Percentiles rank a stretch among this genome's conserved stretches.
phyloP scores from a whole-genome alignment of 2,888 invertebrate species.

The Stenchaetothrips biformis region DNA sequence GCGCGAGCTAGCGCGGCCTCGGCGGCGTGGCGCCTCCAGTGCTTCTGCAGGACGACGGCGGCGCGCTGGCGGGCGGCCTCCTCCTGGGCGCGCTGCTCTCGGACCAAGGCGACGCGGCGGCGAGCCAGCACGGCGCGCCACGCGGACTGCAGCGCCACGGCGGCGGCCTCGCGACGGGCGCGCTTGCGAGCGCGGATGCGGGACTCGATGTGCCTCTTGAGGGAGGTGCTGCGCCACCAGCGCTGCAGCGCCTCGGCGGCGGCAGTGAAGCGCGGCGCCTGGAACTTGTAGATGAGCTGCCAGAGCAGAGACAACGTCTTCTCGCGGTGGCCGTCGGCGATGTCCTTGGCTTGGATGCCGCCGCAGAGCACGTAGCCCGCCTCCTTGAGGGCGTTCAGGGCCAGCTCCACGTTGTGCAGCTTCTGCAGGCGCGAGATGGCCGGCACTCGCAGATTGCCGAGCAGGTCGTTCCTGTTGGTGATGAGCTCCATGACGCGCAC shows the following conservation, averaged over 20 bases:
- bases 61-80: neutral
- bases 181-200: conserved; percentile 27
- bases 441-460: conserved; percentile 66
- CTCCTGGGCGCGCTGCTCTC: neutral
- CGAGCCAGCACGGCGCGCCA: conserved; percentile 39
- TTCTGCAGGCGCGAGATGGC: conserved; percentile 82
- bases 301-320: conserved; percentile 82
- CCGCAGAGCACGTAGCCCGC: conserved; percentile 58
- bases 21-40: conserved; percentile 10
- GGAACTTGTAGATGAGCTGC: conserved; percentile 82
- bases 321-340: conserved; percentile 83
- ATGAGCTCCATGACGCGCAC: conserved; percentile 74
- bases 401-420: conserved; percentile 77
- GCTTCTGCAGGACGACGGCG: conserved; percentile 14
- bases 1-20: neutral
- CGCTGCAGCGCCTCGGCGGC: conserved; percentile 61
- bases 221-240: conserved; percentile 61
- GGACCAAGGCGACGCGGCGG: neutral
- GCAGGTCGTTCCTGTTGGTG: conserved; percentile 58
- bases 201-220: conserved; percentile 47
- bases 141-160: conserved; percentile 42
- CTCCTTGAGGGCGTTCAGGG: conserved; percentile 60
- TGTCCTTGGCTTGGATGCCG: conserved; percentile 67
- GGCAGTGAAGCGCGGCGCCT: conserved; percentile 66
- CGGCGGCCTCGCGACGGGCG: conserved; percentile 40